Percentiles rank a stretch among this genome's conserved stretches.
phyloP scores from a whole-genome alignment of 2,888 invertebrate genomes.

The Cosmorhoe ocellata region DNA sequence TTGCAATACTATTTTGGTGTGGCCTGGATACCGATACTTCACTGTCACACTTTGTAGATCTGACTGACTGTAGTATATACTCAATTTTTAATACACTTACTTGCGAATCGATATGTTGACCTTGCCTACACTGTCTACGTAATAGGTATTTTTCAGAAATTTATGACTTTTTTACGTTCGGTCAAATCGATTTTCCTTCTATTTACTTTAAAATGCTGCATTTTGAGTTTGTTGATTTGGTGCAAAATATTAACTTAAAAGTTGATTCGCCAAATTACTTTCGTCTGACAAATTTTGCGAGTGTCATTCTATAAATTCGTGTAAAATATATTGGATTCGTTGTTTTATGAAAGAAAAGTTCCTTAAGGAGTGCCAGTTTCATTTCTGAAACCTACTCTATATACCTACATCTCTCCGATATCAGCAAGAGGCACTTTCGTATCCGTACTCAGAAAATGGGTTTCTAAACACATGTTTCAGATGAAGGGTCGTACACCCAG shows the following conservation, averaged over 20 bases:
- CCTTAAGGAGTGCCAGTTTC: too few relatives aligned
- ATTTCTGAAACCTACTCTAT: neutral
- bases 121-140: slow-evolving; percentile 23
- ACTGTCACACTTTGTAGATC: slow-evolving; percentile 31
- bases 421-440: slow-evolving; percentile 19
- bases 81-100: slow-evolving; percentile 53
- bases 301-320: too few relatives aligned
- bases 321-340: too few relatives aligned
- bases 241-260: too few relatives aligned
- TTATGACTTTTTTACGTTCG: too few relatives aligned
- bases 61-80: slow-evolving; percentile 38
- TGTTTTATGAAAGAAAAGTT: too few relatives aligned
- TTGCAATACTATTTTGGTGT: neutral
- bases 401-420: slow-evolving; percentile 18
- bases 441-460: slow-evolving; percentile 24
- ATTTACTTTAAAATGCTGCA: too few relatives aligned
- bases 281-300: too few relatives aligned
- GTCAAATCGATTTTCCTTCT: too few relatives aligned
- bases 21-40: slow-evolving; percentile 24
- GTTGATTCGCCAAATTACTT: too few relatives aligned
- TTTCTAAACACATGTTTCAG: slow-evolving; percentile 31
- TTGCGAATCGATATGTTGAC: slow-evolving; percentile 52
- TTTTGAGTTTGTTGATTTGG: too few relatives aligned
- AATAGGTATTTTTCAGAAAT: slow-evolving; percentile 5
- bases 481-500: slow-evolving; percentile 14